These are phyloP conservation scores for Diacarnus erythraeanus DNA, from an alignment of 37 sponge, comb jelly and placozoan species.

Conservation along the genomic window DNA sequence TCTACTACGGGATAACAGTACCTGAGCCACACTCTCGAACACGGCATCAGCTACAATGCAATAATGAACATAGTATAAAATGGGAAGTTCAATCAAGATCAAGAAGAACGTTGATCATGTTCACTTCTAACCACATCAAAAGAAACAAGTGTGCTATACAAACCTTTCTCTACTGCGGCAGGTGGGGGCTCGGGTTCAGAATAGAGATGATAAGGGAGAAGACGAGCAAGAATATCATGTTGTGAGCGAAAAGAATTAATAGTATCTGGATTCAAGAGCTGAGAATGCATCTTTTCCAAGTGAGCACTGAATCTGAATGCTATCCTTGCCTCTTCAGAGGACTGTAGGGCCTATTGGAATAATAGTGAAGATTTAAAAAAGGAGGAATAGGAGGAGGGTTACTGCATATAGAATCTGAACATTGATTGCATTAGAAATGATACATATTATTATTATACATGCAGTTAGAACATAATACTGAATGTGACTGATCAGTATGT, in stretches of 20 bases:
- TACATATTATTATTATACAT: neutral
- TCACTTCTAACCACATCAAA: neutral
- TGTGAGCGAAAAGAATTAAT: slow-evolving; percentile 20
- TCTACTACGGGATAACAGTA: slow-evolving; percentile 49
- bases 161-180: slow-evolving; percentile 68
- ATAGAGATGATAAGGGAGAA: slow-evolving; percentile 59
- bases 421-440: neutral
- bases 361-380: neutral
- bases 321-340: slow-evolving; percentile 65
- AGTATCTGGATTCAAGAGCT: slow-evolving; percentile 40
- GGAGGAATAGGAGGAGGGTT: neutral
- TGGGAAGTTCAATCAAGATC: neutral
- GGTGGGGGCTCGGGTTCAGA: slow-evolving; percentile 51
- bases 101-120: no score
- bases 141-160: neutral
- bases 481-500: neutral
- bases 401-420: no score
- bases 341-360: slow-evolving; percentile 63
- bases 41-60: slow-evolving; percentile 73
- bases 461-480: neutral
- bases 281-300: slow-evolving; percentile 56
- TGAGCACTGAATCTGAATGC: slow-evolving; percentile 55
- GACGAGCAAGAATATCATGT: slow-evolving; percentile 51
- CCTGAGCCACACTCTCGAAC: slow-evolving; percentile 62
- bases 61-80: no score